A percentile compares a stretch with the other conserved stretches of the same genome.
These are phyloP conservation scores for human DNA, from an alignment of 2,113 vertebrate genomes.

Conservation along the genomic window GRCh38 chr15:36889001-36889500, in stretches of 20 bases:
- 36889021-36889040: conserved; percentile 45
- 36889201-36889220: conserved; percentile 87
- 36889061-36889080: conserved; percentile 75
- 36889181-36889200: conserved; percentile 87
- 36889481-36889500: conserved; percentile 55
- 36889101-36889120: conserved; percentile 76
- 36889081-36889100: conserved; percentile 82
- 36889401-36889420: conserved; percentile 63
- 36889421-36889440: conserved; percentile 28
- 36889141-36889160: conserved; percentile 82
- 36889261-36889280: conserved; percentile 90
- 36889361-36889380: conserved; percentile 79
- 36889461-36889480: conserved; percentile 33
- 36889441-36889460: background rate
- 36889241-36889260: conserved; percentile 88
- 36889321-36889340: conserved; percentile 88
- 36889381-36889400: conserved; percentile 65
- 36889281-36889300: conserved; percentile 89
- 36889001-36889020: conserved; percentile 24
- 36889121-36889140: conserved; percentile 84
- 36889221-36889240: conserved; percentile 88
- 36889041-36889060: conserved; percentile 39
- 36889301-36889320: conserved; percentile 90
- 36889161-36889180: conserved; percentile 87
- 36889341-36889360: conserved; percentile 86